Conservation (phyloP, 1,140 invertebrate species). For the Cepaea nemoralis region DNA sequence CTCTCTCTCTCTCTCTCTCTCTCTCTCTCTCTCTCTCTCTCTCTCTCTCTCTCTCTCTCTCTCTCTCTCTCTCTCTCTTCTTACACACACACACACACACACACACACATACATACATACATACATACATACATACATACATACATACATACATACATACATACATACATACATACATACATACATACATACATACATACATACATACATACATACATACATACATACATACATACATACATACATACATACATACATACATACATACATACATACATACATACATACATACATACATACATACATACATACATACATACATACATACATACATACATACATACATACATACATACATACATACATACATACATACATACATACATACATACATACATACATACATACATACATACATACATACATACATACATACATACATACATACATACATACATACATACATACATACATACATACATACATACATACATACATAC, state of each 20-base stretch:
- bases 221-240: slow-evolving; percentile 5
- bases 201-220: slow-evolving; percentile 30
- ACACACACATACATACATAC: background rate
- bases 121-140: background rate
- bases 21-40: too few relatives aligned
- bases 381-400: slow-evolving; percentile 15
- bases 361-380: background rate
- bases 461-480: slow-evolving; percentile 13
- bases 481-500: slow-evolving; percentile 15
- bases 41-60: too few relatives aligned
- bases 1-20: too few relatives aligned
- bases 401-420: slow-evolving; percentile 1
- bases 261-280: slow-evolving; percentile 1
- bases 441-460: slow-evolving; percentile 23
- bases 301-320: too few relatives aligned
- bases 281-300: too few relatives aligned
- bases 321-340: too few relatives aligned
- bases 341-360: background rate
- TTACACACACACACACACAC: background rate
- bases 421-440: slow-evolving; percentile 16
- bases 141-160: slow-evolving; percentile 28
- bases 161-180: slow-evolving; percentile 29
- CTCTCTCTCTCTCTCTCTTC: too few relatives aligned
- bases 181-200: slow-evolving; percentile 26
- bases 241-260: slow-evolving; percentile 26